phyloP scores from a whole-genome alignment of 2,888 invertebrate species.

The Athrips mouffetella region DNA sequence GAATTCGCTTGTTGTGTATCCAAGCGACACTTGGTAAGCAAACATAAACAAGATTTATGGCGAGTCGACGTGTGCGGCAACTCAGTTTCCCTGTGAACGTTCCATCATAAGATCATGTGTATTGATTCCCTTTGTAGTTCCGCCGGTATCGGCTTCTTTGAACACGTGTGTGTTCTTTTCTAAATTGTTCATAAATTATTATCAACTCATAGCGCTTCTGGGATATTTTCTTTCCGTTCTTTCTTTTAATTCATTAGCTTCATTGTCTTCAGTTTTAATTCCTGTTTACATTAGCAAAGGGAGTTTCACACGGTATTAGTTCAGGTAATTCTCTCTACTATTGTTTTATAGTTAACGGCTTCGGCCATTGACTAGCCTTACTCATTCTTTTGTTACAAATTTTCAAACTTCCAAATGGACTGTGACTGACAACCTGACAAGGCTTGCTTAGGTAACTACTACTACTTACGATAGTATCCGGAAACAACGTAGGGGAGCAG shows the following conservation, averaged over 20 bases:
- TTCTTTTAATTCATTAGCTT: background rate
- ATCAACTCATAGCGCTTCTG: background rate
- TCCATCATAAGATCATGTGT: slow-evolving; percentile 33
- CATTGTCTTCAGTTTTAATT: background rate
- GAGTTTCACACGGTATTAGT: background rate
- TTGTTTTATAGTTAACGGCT: no score
- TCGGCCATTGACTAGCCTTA: no score
- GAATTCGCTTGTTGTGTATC: slow-evolving; percentile 57
- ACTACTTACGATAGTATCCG: no score
- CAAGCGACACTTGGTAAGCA: slow-evolving; percentile 65
- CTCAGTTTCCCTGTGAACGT: slow-evolving; percentile 37
- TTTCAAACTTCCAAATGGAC: no score
- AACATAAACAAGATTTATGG: slow-evolving; percentile 68
- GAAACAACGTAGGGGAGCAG: no score
- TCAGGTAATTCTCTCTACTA: background rate
- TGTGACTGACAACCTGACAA: no score
- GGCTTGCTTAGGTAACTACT: no score
- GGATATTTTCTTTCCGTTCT: background rate
- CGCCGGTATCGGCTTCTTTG: background rate
- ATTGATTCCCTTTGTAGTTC: slow-evolving; percentile 32
- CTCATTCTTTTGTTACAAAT: no score
- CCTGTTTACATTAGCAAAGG: background rate
- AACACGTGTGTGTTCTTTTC: slow-evolving; percentile 2
- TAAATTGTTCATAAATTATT: background rate
- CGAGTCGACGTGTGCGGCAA: slow-evolving; percentile 58